Evolutionary conservation across 2,113 vertebrate species (phyloP).

Genomic region (Sminthopsis crassicaudata): DNA sequence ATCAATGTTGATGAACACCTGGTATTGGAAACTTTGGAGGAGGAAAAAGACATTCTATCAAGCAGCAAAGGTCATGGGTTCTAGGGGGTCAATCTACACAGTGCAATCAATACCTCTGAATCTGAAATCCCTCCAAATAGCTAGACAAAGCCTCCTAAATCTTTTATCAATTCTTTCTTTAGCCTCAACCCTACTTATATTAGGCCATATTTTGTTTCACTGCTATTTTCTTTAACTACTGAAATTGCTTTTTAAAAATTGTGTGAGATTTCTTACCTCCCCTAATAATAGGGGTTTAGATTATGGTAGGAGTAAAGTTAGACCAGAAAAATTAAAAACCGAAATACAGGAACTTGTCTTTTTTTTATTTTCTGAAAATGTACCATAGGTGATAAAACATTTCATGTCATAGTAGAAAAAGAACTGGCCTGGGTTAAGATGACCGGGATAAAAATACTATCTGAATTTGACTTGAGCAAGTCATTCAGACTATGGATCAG

Average conservation of each 20-base stretch:
- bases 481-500: not conserved
- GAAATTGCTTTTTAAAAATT: slow-evolving; percentile 17
- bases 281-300: slow-evolving; percentile 4
- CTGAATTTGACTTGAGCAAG: not conserved
- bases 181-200: slow-evolving; percentile 16
- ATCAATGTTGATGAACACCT: slow-evolving; percentile 80
- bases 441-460: not conserved
- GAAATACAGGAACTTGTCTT: not conserved
- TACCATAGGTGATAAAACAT: not conserved
- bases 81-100: slow-evolving; percentile 42
- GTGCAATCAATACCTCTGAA: slow-evolving; percentile 16
- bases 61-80: slow-evolving; percentile 58
- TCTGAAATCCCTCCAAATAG: slow-evolving; percentile 35
- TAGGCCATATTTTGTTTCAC: slow-evolving; percentile 31
- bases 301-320: slow-evolving; percentile 11
- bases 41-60: slow-evolving; percentile 66
- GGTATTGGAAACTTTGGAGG: slow-evolving; percentile 62
- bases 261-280: slow-evolving; percentile 22
- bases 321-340: not conserved
- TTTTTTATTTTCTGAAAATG: not conserved
- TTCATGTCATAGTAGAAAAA: no score
- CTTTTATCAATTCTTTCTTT: slow-evolving; percentile 51
- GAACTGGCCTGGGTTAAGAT: not conserved
- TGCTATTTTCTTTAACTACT: slow-evolving; percentile 49
- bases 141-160: slow-evolving; percentile 34